Evolutionary conservation across 1,140 invertebrate species (phyloP), one percentile per base, ranked within the genome.

Genomic region (Andricus grossulariae): DNA sequence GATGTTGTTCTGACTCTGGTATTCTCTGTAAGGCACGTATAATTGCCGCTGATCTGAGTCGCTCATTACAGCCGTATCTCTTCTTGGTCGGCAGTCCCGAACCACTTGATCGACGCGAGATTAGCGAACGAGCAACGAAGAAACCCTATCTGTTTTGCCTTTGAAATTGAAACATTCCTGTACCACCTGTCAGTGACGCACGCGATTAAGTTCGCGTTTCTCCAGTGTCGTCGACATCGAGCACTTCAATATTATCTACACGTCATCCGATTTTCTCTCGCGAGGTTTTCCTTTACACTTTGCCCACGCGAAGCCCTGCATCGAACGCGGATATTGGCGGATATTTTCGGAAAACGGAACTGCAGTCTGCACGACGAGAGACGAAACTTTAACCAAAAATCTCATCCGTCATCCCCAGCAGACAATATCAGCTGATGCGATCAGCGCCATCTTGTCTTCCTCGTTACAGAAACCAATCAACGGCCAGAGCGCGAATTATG

Each of bases 21-120:
- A 91, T 79, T 91, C 90, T 87, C 86, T 84, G 81, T 91, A 91
- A 90, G 89, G 90, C 90, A 91, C 90, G 82, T 91, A 90, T 81
- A 91, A 80, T 84, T 91, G 90, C 78, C 81, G 90, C 80, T 91
- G 90, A 90, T 91, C 90, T 77, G 90, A 91, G 87, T 91, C 90
- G 81, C 90, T 91, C 90, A 91, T 91, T 78, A 91, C 90, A 91
- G 85, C 81, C 82, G 72, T 73, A 83, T 82, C 79, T 83, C 71
- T 79, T 79, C 49, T 16, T 54, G 77, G 75, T 82, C 70, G 78
- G 79, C 75, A 80, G 76, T 84, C 80, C 50, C 54, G 71, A 80
- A 74, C 32, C 75, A 55, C 75, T 39, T 32, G n/a, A 50, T 76
- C 19, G 25, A 66, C 60, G 71, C 73, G 15, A 74, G 12, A 74